Percentiles rank a stretch among this genome's conserved stretches.
These are phyloP conservation scores for Aphrocallistes beatrix DNA, from an alignment of 37 sponge, comb jelly and placozoan genomes.

Conservation along the genomic window DNA sequence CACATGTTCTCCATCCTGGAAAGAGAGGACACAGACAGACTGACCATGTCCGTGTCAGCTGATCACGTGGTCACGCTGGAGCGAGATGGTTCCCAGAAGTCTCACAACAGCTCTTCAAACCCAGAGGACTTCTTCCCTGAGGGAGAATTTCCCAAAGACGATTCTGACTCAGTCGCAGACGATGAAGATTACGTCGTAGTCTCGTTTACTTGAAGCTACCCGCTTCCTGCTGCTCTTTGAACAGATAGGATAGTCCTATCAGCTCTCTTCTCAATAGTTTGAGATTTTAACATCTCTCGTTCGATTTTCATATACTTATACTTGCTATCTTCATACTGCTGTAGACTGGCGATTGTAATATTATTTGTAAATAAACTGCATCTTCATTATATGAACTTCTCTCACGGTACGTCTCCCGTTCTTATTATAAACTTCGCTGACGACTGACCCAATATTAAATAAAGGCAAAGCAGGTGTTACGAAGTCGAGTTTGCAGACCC, in stretches of 20 bases:
- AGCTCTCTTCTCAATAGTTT: too few species aligned
- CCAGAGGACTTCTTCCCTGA: not conserved
- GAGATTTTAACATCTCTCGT: not conserved
- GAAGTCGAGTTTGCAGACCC: too few species aligned
- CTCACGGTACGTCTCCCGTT: too few species aligned
- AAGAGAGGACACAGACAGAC: not conserved
- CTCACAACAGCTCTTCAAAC: not conserved
- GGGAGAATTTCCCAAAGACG: not conserved
- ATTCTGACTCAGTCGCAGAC: not conserved
- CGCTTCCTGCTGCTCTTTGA: not conserved
- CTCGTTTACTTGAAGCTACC: not conserved
- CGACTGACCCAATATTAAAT: too few species aligned
- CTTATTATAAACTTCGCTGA: too few species aligned
- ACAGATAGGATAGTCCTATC: too few species aligned
- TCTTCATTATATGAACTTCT: too few species aligned
- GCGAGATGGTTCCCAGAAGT: not conserved
- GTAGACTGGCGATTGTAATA: too few species aligned
- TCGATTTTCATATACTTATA: not conserved
- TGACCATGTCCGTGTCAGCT: not conserved
- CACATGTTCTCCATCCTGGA: constrained; percentile 12
- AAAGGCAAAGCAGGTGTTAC: too few species aligned
- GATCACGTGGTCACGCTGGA: not conserved
- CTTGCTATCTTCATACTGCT: too few species aligned
- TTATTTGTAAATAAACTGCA: too few species aligned
- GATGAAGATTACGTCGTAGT: constrained; percentile 4